Base-by-base conservation (phyloP, 1,140 invertebrate species). In the Dreissena rostriformis region DNA sequence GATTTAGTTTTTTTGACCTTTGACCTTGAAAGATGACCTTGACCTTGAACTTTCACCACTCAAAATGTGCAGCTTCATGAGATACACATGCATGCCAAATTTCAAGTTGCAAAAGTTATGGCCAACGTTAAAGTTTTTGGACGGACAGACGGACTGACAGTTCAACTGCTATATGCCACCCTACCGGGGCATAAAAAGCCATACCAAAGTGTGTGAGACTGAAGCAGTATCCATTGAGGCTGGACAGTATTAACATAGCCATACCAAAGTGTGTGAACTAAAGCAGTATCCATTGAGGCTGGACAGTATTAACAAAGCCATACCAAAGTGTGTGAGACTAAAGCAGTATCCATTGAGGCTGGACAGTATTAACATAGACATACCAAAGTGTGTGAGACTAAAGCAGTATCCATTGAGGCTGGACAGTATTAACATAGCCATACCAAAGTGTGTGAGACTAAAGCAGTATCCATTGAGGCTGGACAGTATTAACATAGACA, bases 381-480 rank as follows among this genome's bases (percentile, higher is more conserved):
- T 94, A 97, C 97, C 94, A 98, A 95, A 94, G 96, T 98, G 65
- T 97, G 86, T 88, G 8, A 93, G n/a, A 83, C 89, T 90, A 53
- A 93, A 89, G 82, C 92, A 92, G 74, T 91, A 92, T 26, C 85
- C 79, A 26, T 67, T 67, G 61, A 75, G n/a, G n/a, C n/a, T n/a
- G 19, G 22, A 57, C 15, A 76, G 15, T n/a, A 53, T n/a, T 53
- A 15, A 7, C 19, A 57, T 66, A 73, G 19, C 94, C 95, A 94
- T 94, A 97, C 97, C 94, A 98, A 95, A 94, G 96, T 98, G 65
- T 97, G 86, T 88, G 8, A 93, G 88, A 83, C 89, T 90, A 53
- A 93, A 89, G 82, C 92, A 92, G 74, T 91, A 92, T 26, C 85
- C 79, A 26, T 67, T 67, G 61, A 75, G 29, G 63, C 72, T 70